These are phyloP conservation scores for Decapterus maruadsi DNA, from an alignment of 2,797 vertebrate genomes.

Conservation along the genomic window DNA sequence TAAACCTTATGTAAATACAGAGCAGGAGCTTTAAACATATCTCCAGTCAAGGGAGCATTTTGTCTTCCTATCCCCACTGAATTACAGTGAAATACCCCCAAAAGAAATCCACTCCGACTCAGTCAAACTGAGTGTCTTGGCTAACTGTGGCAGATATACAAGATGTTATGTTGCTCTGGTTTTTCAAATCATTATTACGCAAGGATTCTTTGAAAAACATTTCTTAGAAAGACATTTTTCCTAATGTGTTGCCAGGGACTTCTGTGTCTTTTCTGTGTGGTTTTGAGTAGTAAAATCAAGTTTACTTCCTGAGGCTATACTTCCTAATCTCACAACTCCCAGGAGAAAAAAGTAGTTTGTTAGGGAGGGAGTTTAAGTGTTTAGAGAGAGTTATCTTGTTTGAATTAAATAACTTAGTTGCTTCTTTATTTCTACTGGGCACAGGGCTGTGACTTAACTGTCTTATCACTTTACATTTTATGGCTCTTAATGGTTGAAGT, in stretches of 20 bases:
- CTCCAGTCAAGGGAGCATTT: background rate
- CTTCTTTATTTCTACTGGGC: background rate
- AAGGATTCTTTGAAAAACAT: conserved; percentile 13
- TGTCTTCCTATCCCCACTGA: background rate
- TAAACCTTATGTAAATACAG: background rate
- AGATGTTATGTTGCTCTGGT: conserved; percentile 26
- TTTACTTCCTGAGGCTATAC: background rate
- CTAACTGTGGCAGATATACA: conserved; percentile 2
- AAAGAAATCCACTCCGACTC: conserved; percentile 14
- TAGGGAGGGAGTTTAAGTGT: background rate
- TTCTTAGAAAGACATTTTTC: conserved; percentile 30
- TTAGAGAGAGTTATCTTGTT: background rate
- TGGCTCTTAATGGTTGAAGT: conserved; percentile 15
- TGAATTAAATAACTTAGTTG: background rate
- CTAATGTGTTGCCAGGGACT: conserved; percentile 4
- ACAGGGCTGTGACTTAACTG: background rate
- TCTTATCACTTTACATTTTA: conserved; percentile 53
- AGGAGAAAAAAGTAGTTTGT: background rate
- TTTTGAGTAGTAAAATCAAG: conserved; percentile 1
- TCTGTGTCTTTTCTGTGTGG: background rate
- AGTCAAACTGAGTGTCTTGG: conserved; percentile 19
- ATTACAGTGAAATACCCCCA: conserved; percentile 4
- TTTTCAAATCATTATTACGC: conserved; percentile 22
- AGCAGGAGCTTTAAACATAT: background rate
- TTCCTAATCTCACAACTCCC: background rate